Evolutionary conservation across 2,113 vertebrate genomes (phyloP).

Genomic region (Pangasianodon gigas): DNA sequence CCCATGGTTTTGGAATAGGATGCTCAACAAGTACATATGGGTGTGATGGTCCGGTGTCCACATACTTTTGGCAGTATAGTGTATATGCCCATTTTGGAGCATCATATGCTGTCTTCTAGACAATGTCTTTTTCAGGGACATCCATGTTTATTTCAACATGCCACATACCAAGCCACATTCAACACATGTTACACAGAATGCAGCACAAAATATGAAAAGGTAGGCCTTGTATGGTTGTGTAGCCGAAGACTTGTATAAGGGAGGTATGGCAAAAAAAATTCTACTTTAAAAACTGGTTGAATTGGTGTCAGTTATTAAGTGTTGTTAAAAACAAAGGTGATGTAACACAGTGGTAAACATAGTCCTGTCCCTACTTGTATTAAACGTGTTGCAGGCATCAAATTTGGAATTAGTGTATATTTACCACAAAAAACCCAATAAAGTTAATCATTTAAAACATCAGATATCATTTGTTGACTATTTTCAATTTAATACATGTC

Average conservation of each 20-base stretch:
- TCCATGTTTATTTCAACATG: no score
- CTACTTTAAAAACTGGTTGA: not conserved
- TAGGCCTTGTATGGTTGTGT: no score
- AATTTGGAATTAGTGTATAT: not conserved
- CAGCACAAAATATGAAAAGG: not conserved
- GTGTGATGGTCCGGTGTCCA: not conserved
- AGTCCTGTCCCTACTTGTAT: not conserved
- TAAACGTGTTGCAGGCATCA: not conserved
- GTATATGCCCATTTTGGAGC: not conserved
- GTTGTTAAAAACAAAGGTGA: not conserved
- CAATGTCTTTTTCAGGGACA: not conserved
- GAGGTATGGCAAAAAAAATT: not conserved
- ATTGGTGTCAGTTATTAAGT: not conserved
- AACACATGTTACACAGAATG: not conserved
- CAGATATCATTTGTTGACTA: not conserved
- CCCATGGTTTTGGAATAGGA: not conserved
- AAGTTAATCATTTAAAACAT: not conserved
- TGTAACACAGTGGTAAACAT: not conserved
- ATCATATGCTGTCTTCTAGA: not conserved
- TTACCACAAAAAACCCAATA: not conserved
- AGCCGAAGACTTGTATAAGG: not conserved
- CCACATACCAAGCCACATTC: not conserved
- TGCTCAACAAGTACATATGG: not conserved
- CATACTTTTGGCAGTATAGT: not conserved
- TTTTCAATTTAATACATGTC: not conserved